These are phyloP conservation scores for Drosophila subsilvestris DNA, from an alignment of 2,888 invertebrate species.

Conservation along the genomic window DNA sequence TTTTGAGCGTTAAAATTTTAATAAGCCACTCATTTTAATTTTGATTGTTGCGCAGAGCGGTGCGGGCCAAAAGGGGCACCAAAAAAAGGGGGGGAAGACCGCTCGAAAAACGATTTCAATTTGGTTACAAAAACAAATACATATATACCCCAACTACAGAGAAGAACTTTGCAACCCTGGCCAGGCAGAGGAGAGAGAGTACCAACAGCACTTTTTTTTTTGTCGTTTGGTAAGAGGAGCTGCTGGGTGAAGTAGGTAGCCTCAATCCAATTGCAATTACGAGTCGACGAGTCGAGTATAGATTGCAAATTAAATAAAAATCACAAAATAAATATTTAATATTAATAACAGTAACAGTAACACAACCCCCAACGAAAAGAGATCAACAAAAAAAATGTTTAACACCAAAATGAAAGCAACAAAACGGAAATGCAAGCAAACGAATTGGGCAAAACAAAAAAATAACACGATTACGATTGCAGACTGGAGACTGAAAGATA, in stretches of 20 bases:
- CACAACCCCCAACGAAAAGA: conserved; percentile 23
- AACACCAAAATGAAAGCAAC: conserved; percentile 36
- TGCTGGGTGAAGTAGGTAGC: conserved; percentile 6
- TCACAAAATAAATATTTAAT: conserved; percentile 78
- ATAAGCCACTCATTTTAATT: conserved; percentile 83
- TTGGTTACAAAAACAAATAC: background rate
- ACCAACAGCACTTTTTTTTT: conserved; percentile 7
- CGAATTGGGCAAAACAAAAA: background rate
- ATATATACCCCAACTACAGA: background rate
- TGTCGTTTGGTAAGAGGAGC: background rate
- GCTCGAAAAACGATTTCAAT: background rate
- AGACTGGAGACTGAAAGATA: background rate
- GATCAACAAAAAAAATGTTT: conserved; percentile 39
- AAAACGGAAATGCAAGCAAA: conserved; percentile 29
- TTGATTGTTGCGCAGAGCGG: conserved; percentile 67
- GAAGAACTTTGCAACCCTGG: background rate
- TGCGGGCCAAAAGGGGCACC: background rate
- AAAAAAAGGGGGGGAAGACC: conserved; percentile 11
- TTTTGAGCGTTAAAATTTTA: conserved; percentile 81
- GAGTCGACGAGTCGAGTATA: conserved; percentile 26
- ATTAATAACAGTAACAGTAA: conserved; percentile 60
- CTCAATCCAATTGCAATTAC: conserved; percentile 72
- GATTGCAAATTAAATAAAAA: conserved; percentile 76
- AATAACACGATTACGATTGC: background rate
- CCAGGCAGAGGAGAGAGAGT: background rate